Percentiles rank a stretch among this genome's conserved stretches.
These are phyloP conservation scores for Psilopsiagon aurifrons DNA, from an alignment of 2,113 vertebrate genomes.

Conservation along the genomic window DNA sequence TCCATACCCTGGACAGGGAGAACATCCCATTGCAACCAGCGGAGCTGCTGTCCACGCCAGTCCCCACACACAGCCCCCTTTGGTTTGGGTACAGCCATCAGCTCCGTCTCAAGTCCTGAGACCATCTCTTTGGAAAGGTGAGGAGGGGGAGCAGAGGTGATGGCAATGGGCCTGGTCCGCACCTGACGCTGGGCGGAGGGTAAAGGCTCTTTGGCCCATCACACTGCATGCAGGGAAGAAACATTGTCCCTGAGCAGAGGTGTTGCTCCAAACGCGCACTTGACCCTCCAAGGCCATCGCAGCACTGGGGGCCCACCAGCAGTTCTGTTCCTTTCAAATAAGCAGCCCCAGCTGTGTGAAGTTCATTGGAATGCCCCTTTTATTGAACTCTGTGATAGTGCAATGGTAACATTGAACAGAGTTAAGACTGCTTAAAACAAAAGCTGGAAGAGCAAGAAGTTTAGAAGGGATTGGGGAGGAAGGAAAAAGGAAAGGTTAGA, in stretches of 20 bases:
- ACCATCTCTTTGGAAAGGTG: not conserved
- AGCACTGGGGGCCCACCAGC: not conserved
- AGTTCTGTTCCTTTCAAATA: not conserved
- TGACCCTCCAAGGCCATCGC: not conserved
- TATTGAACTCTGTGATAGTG: constrained; percentile 66
- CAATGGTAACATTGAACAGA: constrained; percentile 67
- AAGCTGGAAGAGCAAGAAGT: constrained; percentile 66
- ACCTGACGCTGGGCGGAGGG: fast-evolving
- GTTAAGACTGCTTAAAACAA: constrained; percentile 67
- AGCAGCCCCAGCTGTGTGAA: constrained; percentile 39
- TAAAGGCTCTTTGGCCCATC: not conserved
- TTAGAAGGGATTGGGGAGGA: not conserved
- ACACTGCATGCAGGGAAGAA: not conserved
- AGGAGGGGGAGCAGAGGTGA: not conserved
- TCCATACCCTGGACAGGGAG: not conserved
- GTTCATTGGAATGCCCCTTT: constrained; percentile 65
- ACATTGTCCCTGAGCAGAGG: fast-evolving
- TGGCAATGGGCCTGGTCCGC: not conserved
- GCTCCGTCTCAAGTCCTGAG: fast-evolving
- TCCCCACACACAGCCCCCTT: not conserved
- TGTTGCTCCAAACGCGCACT: fast-evolving
- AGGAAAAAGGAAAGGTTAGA: constrained; percentile 4
- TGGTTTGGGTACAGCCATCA: not conserved
- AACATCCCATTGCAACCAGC: fast-evolving
- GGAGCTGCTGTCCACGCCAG: fast-evolving